Conservation (phyloP, 2,113 vertebrate species). For the Nycticebus coucang region DNA sequence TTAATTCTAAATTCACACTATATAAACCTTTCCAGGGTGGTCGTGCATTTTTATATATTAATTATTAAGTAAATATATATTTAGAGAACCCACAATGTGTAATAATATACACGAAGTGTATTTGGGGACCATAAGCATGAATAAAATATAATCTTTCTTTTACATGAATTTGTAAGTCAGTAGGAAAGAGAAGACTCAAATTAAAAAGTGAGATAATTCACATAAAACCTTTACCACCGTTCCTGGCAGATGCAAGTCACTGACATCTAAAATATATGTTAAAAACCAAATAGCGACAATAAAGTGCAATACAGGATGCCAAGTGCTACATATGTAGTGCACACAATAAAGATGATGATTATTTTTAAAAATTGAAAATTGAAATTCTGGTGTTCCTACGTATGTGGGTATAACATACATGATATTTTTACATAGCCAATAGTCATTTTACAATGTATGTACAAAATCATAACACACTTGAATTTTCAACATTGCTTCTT, state of each 20-base stretch:
- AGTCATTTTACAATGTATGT: background rate
- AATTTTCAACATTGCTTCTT: constrained; percentile 39
- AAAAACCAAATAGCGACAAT: background rate
- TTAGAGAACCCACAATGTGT: background rate
- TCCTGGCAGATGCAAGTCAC: background rate
- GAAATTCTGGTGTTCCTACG: constrained; percentile 36
- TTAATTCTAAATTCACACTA: constrained; percentile 43
- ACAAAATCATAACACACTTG: background rate
- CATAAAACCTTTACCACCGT: background rate
- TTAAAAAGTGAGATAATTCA: constrained; percentile 4
- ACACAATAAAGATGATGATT: background rate
- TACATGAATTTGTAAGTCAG: constrained; percentile 17
- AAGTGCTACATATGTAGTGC: background rate
- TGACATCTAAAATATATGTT: background rate
- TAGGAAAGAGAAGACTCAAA: background rate
- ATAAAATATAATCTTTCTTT: background rate
- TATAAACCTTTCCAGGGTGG: background rate
- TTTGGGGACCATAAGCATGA: background rate
- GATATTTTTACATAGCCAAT: background rate
- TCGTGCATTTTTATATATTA: background rate
- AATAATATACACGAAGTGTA: background rate
- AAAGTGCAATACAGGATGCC: background rate
- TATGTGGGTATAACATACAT: background rate
- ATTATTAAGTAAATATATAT: constrained; percentile 33
- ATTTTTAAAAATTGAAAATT: constrained; percentile 37